Conservation (phyloP, 2,113 vertebrate species). For the Tringa solitaria region DNA sequence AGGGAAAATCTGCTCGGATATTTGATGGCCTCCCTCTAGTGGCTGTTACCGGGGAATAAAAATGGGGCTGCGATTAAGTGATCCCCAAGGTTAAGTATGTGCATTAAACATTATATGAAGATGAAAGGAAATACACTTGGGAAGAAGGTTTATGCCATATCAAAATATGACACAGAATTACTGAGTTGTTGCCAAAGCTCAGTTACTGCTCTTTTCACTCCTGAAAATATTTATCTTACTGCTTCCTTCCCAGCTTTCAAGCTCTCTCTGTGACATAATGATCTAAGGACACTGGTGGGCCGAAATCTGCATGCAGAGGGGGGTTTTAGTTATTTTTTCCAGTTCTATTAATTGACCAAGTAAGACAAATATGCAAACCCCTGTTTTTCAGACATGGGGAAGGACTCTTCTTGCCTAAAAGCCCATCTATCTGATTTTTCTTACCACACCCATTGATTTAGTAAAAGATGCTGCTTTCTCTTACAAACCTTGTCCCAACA, state of each 20-base stretch:
- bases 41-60: background rate
- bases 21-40: constrained; percentile 23
- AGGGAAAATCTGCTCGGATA: background rate
- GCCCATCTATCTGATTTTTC: background rate
- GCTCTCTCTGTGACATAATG: accelerated
- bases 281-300: background rate
- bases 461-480: background rate
- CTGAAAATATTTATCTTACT: background rate
- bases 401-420: background rate
- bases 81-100: background rate
- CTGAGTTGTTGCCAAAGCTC: background rate
- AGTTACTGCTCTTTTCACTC: background rate
- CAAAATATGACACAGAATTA: background rate
- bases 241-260: background rate
- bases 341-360: background rate
- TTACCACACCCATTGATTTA: background rate
- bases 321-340: background rate
- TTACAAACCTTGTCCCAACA: background rate
- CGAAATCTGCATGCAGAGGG: background rate
- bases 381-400: background rate
- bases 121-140: background rate
- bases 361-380: background rate
- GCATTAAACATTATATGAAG: background rate
- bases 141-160: background rate
- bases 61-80: background rate